Percentiles rank a stretch among this genome's conserved stretches.
phyloP scores from a whole-genome alignment of 2,888 invertebrate species.

The Zele albiditarsus region DNA sequence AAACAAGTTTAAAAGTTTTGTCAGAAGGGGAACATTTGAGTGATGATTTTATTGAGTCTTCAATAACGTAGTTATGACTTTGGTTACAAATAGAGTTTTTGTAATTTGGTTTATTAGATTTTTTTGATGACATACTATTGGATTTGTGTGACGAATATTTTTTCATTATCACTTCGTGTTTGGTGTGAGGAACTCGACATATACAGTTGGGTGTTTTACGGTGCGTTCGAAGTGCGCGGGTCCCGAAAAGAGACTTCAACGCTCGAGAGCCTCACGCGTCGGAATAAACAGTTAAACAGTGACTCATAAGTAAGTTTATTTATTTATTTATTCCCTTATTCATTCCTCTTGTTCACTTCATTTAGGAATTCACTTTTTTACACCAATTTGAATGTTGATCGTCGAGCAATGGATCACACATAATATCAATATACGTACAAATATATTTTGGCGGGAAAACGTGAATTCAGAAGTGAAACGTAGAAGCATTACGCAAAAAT shows the following conservation, averaged over 20 bases:
- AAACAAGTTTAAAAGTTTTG: background rate
- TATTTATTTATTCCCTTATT: constrained; percentile 16
- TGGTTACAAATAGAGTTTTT: background rate
- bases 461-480: background rate
- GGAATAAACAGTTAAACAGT: background rate
- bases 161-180: background rate
- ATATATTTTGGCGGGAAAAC: background rate
- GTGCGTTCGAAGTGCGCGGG: background rate
- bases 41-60: background rate
- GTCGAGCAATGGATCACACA: too few species aligned
- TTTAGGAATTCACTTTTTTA: too few species aligned
- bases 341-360: background rate
- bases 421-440: too few species aligned
- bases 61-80: background rate
- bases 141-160: background rate
- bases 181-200: background rate
- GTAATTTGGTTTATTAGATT: background rate
- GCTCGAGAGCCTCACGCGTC: background rate
- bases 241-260: background rate
- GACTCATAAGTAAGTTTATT: background rate
- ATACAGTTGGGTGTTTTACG: background rate
- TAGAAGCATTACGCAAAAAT: background rate
- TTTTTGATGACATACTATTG: background rate
- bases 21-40: background rate
- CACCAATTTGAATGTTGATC: too few species aligned